Evolutionary conservation across 1,140 invertebrate species (phyloP).

Genomic region (Ctenoplectra terminalis): DNA sequence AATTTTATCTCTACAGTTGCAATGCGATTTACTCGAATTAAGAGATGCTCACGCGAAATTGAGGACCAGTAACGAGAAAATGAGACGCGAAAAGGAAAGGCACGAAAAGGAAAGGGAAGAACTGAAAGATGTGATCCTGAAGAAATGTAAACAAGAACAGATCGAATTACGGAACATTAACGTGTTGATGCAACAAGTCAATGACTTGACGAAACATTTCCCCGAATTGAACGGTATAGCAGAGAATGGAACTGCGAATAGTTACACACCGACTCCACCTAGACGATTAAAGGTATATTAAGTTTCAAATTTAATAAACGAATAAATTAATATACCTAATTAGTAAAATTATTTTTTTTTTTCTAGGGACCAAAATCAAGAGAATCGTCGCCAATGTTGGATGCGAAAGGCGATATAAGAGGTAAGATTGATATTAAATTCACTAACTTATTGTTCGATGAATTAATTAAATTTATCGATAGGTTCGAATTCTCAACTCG

Average conservation of each 20-base stretch:
- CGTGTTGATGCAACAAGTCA: conserved; percentile 89
- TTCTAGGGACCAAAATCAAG: conserved; percentile 84
- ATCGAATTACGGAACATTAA: conserved; percentile 87
- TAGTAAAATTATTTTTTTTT: conserved; percentile 28
- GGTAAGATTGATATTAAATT: conserved; percentile 67
- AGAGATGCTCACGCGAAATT: conserved; percentile 95
- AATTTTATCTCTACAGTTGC: conserved; percentile 84
- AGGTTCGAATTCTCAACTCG: conserved; percentile 50
- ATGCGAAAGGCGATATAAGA: conserved; percentile 80
- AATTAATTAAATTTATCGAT: conserved; percentile 17
- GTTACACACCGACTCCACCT: conserved; percentile 84
- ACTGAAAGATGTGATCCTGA: conserved; percentile 82
- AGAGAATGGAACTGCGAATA: conserved; percentile 73
- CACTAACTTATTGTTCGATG: neutral
- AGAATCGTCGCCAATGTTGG: conserved; percentile 85
- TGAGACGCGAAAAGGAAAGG: conserved; percentile 92
- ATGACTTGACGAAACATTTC: conserved; percentile 89
- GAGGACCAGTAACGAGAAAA: conserved; percentile 95
- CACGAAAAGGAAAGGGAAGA: conserved; percentile 92
- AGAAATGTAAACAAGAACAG: conserved; percentile 83
- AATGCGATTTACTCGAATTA: conserved; percentile 93
- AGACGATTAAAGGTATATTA: conserved; percentile 81
- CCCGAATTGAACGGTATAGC: conserved; percentile 84
- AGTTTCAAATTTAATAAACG: neutral
- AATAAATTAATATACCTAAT: no score